phyloP scores from a whole-genome alignment of 1,140 invertebrate genomes.

The Tachypleus tridentatus region DNA sequence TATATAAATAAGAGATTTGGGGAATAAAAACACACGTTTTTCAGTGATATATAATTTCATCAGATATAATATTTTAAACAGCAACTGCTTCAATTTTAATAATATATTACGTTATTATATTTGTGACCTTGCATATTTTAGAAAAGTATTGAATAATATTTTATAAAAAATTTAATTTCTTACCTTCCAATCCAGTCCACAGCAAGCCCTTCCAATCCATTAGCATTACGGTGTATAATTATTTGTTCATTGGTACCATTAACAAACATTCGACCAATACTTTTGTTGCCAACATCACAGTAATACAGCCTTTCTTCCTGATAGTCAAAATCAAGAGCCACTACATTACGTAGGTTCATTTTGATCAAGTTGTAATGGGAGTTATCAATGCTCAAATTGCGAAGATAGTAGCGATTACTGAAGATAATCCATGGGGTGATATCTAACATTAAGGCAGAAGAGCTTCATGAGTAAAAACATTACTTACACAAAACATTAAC shows the following conservation, averaged over 20 bases:
- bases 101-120: no score
- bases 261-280: conserved; percentile 51
- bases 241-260: conserved; percentile 50
- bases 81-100: no score
- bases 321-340: conserved; percentile 87
- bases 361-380: conserved; percentile 72
- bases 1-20: no score
- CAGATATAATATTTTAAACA: no score
- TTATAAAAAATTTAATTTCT: no score
- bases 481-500: no score
- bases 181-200: conserved; percentile 82
- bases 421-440: conserved; percentile 86
- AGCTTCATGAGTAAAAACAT: no score
- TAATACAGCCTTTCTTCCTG: conserved; percentile 75
- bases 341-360: conserved; percentile 91
- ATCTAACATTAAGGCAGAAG: conserved; percentile 30
- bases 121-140: neutral
- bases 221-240: conserved; percentile 81
- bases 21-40: no score
- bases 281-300: conserved; percentile 87
- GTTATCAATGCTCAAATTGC: conserved; percentile 88
- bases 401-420: conserved; percentile 94
- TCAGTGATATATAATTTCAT: no score
- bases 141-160: neutral
- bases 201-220: conserved; percentile 86